Evolutionary conservation across 2,888 invertebrate species (phyloP).

Genomic region (Dryomyza anilis): DNA sequence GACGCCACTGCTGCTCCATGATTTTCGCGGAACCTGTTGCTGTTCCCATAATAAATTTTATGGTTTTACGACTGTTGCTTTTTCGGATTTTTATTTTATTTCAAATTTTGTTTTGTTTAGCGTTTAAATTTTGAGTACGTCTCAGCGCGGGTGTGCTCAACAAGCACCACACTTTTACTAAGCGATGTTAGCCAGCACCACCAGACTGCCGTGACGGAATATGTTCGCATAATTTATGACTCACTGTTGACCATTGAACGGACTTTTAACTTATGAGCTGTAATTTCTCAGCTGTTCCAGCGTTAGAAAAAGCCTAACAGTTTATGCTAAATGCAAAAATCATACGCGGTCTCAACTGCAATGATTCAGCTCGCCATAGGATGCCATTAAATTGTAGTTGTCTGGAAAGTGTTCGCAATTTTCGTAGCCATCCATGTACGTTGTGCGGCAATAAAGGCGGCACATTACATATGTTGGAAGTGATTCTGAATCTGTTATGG

Average conservation of each 20-base stretch:
- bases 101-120: not conserved
- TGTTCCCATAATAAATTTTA: constrained; percentile 40
- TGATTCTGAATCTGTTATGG: not conserved
- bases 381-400: not conserved
- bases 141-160: constrained; percentile 12
- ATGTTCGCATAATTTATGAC: constrained; percentile 30
- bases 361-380: not conserved
- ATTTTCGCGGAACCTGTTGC: constrained; percentile 34
- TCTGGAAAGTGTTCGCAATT: not conserved
- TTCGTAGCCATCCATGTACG: constrained; percentile 1
- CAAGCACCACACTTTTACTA: not conserved
- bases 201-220: constrained; percentile 14
- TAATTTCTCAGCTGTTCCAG: constrained; percentile 20
- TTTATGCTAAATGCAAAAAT: not conserved
- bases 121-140: not conserved
- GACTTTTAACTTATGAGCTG: constrained; percentile 32
- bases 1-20: no score
- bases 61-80: constrained; percentile 31
- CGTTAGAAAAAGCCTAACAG: constrained; percentile 1
- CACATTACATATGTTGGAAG: not conserved
- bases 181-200: not conserved
- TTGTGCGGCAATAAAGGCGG: not conserved
- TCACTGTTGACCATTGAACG: constrained; percentile 30
- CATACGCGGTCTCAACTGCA: not conserved
- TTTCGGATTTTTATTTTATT: not conserved